These are phyloP conservation scores for Columba janthina DNA, from an alignment of 2,113 vertebrate genomes.

Conservation along the genomic window DNA sequence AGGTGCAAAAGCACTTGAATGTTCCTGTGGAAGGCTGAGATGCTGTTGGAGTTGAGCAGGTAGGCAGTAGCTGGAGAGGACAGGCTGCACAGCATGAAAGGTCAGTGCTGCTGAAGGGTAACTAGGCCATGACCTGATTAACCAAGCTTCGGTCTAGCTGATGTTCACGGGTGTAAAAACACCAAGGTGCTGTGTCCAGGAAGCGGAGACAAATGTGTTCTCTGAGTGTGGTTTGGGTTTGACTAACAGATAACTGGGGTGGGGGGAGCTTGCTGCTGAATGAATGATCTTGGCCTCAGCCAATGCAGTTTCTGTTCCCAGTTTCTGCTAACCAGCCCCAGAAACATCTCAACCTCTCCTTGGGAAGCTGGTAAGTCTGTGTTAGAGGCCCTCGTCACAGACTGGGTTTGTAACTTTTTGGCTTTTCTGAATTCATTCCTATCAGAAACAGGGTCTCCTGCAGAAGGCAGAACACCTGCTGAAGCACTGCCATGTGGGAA, in stretches of 20 bases:
- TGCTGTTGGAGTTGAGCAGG: background rate
- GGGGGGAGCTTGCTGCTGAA: background rate
- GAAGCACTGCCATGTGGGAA: background rate
- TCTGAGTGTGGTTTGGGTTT: background rate
- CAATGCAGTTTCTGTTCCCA: rapidly evolving
- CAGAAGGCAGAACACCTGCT: background rate
- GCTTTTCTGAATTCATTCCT: background rate
- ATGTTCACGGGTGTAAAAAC: background rate
- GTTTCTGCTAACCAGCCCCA: background rate
- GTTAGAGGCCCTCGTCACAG: rapidly evolving
- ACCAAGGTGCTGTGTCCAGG: too few relatives aligned
- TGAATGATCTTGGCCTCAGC: background rate
- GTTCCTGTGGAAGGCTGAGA: background rate
- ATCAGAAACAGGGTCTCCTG: background rate
- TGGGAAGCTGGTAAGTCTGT: background rate
- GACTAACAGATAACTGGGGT: rapidly evolving
- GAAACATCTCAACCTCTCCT: background rate
- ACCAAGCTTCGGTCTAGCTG: background rate
- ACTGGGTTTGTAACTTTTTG: background rate
- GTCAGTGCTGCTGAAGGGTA: background rate
- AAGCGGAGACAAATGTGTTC: rapidly evolving
- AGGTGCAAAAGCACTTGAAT: background rate
- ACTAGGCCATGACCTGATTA: too few relatives aligned
- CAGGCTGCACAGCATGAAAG: background rate
- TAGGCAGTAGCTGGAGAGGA: background rate